Evolutionary conservation across 2,797 vertebrate species (phyloP).

Genomic region (Phrynocephalus vlangalii): DNA sequence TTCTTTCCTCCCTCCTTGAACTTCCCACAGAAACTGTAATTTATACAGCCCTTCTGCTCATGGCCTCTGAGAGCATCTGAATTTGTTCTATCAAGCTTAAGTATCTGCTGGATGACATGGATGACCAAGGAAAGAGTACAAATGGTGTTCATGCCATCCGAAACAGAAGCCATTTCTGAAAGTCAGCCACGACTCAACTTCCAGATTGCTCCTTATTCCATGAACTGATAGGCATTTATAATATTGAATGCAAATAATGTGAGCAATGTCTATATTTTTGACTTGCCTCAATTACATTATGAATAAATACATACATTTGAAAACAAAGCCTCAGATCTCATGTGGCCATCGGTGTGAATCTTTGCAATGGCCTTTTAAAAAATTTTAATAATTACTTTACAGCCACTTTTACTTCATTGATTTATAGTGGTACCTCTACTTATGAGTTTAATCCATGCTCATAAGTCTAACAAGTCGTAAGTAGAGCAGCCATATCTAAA

Average conservation of each 20-base stretch:
- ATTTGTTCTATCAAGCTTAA: neutral
- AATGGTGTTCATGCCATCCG: neutral
- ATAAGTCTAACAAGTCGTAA: too few species aligned
- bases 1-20: too few species aligned
- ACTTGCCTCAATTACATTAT: too few species aligned
- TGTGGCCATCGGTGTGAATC: neutral
- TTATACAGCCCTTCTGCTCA: neutral
- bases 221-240: neutral
- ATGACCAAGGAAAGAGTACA: neutral
- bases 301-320: neutral
- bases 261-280: neutral
- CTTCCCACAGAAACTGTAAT: neutral
- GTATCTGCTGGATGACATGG: neutral
- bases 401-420: too few species aligned
- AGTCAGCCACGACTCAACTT: neutral
- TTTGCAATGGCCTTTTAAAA: neutral
- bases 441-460: too few species aligned
- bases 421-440: too few species aligned
- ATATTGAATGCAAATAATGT: neutral
- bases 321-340: neutral
- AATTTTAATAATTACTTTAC: neutral
- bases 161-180: neutral
- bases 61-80: neutral
- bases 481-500: too few species aligned
- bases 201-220: neutral